Base-by-base conservation (phyloP, 2,797 vertebrate species). In the Sebastes steindachneri region DNA sequence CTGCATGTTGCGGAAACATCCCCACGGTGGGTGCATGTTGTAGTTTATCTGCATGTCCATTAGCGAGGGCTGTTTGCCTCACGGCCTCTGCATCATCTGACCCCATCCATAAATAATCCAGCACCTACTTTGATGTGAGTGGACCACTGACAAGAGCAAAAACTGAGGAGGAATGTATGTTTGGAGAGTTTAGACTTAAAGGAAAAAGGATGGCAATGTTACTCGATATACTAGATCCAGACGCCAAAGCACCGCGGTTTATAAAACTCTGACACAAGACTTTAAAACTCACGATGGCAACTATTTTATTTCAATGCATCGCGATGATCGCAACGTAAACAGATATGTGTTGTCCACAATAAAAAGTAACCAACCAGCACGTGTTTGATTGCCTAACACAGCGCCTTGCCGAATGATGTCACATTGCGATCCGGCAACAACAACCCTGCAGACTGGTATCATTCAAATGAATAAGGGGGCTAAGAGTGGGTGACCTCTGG, bases 11-110 rank as follows among this genome's bases (percentile, higher is more conserved):
- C 54, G 37, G 60, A 45, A 77, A 79, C n/a, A 28, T 73, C 11
- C 54, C 58, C 67, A 57, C 35, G 11, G 62, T 17, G 65, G 25
- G 29, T 37, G 73, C 58, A 78, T 55, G 71, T 66, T 83, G 64
- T 33, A 73, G 65, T 79, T 72, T n/a, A 51, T 21, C 37, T 66
- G 14, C 10, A n/a, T 15, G 21, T 31, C 87, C 86, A 79, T 80
- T 41, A 84, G 87, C 75, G 80, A 33, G 74, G 26, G 70, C 55
- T 84, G 53, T 86, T 77, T 75, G 60, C 75, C 33, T 64, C 79
- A 1, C 33, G 25, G 17, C 55, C 33, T 28, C 31, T 9, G 23
- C 5, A 26, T 28, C 28, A n/a, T 51, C 35, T 48, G 48, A 25
- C 64, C 41, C 41, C n/a, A 75, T 71, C 57, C 25, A 62, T 55